Conservation (phyloP, 2,797 vertebrate genomes). For the Melanotaenia pygmaea region DNA sequence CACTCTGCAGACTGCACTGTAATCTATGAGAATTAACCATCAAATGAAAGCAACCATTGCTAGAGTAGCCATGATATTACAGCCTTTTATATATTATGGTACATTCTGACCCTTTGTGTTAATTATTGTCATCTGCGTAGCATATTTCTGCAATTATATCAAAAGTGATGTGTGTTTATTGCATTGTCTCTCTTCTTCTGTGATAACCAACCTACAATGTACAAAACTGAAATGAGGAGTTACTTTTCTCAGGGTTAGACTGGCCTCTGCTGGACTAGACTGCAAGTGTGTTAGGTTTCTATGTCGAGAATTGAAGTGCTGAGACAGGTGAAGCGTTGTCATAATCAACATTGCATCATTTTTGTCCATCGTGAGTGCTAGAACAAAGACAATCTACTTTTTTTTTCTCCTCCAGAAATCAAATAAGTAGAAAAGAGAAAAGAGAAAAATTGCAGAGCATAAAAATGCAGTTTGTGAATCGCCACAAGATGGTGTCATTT, state of each 20-base stretch:
- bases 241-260: slow-evolving; percentile 42
- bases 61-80: not conserved
- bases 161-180: slow-evolving; percentile 9
- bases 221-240: slow-evolving; percentile 20
- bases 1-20: not conserved
- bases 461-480: slow-evolving; percentile 16
- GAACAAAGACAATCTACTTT: not conserved
- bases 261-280: slow-evolving; percentile 70
- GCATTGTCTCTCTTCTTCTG: slow-evolving; percentile 13
- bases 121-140: not conserved
- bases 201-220: slow-evolving; percentile 18
- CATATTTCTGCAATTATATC: not conserved
- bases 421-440: not conserved
- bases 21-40: slow-evolving; percentile 1
- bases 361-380: not conserved
- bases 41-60: slow-evolving; percentile 6
- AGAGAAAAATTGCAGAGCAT: not conserved
- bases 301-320: slow-evolving; percentile 12
- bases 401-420: not conserved
- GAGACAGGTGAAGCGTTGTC: not conserved
- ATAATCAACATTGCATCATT: slow-evolving; percentile 8
- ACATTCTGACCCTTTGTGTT: not conserved
- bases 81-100: not conserved
- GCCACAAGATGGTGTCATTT: slow-evolving; percentile 72
- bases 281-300: not conserved